Percentiles rank a stretch among this genome's conserved stretches.
Evolutionary conservation across 37 sponge, comb jelly and placozoan genomes (phyloP).

Genomic region (Tethya wilhelma): DNA sequence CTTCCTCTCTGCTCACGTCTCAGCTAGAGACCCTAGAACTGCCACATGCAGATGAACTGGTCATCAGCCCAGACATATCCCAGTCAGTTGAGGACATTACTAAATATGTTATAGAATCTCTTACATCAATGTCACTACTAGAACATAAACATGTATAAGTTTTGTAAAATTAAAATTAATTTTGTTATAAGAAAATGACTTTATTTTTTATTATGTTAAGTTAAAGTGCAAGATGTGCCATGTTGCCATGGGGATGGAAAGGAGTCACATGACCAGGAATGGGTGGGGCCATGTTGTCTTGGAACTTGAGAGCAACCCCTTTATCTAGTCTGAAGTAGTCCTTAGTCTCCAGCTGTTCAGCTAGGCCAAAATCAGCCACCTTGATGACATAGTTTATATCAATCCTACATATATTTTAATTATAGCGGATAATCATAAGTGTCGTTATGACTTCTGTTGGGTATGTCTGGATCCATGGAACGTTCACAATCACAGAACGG

Average conservation of each 20-base stretch:
- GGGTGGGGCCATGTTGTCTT: neutral
- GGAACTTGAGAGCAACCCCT: too few species aligned
- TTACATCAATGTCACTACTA: neutral
- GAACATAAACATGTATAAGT: neutral
- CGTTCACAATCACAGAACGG: conserved; percentile 63
- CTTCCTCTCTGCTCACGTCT: conserved; percentile 55
- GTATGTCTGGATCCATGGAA: conserved; percentile 80
- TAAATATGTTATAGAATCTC: neutral
- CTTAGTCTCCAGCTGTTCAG: too few species aligned
- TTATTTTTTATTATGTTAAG: too few species aligned
- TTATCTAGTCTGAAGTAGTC: too few species aligned
- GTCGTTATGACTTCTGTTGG: conserved; percentile 84
- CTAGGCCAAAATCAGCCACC: too few species aligned
- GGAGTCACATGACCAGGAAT: too few species aligned
- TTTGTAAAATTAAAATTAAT: neutral
- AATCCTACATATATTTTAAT: too few species aligned
- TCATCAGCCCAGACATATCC: neutral
- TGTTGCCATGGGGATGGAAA: too few species aligned
- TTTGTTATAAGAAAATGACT: too few species aligned
- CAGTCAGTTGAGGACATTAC: neutral
- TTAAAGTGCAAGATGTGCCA: too few species aligned
- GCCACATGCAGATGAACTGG: conserved; percentile 45
- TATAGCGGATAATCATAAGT: too few species aligned
- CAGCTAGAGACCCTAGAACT: conserved; percentile 71
- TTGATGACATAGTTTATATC: too few species aligned